Evolutionary conservation across 2,113 vertebrate species (phyloP).

Genomic region (Probosciger aterrimus): DNA sequence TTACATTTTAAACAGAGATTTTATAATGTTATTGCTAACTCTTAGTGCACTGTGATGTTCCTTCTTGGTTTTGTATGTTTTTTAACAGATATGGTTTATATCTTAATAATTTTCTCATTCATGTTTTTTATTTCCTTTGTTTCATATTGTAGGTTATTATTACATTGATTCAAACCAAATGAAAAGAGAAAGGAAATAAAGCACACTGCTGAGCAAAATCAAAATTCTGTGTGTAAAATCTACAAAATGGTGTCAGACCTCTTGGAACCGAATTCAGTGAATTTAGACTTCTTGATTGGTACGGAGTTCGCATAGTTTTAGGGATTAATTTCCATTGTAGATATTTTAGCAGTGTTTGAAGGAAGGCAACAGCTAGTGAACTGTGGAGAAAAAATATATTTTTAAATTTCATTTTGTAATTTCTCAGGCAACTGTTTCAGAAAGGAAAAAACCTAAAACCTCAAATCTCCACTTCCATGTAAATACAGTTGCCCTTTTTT

Average conservation of each 20-base stretch:
- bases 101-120: not conserved
- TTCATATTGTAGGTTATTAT: not conserved
- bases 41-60: not conserved
- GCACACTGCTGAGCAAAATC: not conserved
- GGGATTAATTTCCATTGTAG: not conserved
- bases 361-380: not conserved
- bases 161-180: not conserved
- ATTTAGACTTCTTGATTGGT: not conserved
- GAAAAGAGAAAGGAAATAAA: not conserved
- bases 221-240: not conserved
- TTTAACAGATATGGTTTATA: not conserved
- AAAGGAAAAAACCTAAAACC: not conserved
- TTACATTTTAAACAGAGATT: not conserved
- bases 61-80: not conserved
- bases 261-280: not conserved
- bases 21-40: not conserved
- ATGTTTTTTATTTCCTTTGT: not conserved
- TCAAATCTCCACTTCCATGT: not conserved
- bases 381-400: rapidly evolving
- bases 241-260: not conserved
- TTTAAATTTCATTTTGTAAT: not conserved
- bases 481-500: not conserved
- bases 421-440: not conserved
- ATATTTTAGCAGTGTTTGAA: not conserved
- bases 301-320: not conserved